A percentile compares a stretch with the other conserved stretches of the same genome.
Conservation (phyloP, 2,888 invertebrate genomes). For the Copidosoma aretas region DNA sequence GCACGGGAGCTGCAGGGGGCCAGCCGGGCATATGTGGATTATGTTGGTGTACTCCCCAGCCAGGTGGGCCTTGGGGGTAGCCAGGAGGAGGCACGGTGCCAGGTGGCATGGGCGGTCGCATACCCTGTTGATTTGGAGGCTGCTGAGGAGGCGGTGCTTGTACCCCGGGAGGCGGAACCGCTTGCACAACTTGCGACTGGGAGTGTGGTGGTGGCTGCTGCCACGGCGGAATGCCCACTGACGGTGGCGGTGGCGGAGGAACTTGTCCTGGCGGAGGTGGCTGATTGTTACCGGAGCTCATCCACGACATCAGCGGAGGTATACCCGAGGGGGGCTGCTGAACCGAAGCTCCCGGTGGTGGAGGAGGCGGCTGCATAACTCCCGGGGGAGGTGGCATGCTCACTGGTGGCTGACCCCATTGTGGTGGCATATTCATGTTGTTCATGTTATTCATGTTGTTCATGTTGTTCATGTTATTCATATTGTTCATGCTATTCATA, state of each 20-base stretch:
- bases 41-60: conserved; percentile 44
- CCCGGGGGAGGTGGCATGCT: conserved; percentile 65
- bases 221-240: conserved; percentile 60
- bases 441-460: conserved; percentile 55
- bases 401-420: conserved; percentile 64
- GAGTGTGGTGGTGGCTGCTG: conserved; percentile 49
- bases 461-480: conserved; percentile 55
- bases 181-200: conserved; percentile 48
- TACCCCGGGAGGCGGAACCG: conserved; percentile 43
- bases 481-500: conserved; percentile 55
- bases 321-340: conserved; percentile 62
- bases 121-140: conserved; percentile 57
- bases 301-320: conserved; percentile 67
- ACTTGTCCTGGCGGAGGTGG: conserved; percentile 55
- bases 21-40: conserved; percentile 52
- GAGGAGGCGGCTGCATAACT: conserved; percentile 64
- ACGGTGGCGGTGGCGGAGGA: conserved; percentile 61
- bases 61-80: conserved; percentile 48
- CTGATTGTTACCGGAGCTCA: conserved; percentile 62
- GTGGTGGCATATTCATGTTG: conserved; percentile 54
- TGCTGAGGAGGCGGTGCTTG: conserved; percentile 44
- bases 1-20: conserved; percentile 62
- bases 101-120: conserved; percentile 50
- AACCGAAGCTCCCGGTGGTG: conserved; percentile 64
- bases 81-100: conserved; percentile 34